Evolutionary conservation across 2,888 invertebrate species (phyloP).

Genomic region (Agrochola circellaris): DNA sequence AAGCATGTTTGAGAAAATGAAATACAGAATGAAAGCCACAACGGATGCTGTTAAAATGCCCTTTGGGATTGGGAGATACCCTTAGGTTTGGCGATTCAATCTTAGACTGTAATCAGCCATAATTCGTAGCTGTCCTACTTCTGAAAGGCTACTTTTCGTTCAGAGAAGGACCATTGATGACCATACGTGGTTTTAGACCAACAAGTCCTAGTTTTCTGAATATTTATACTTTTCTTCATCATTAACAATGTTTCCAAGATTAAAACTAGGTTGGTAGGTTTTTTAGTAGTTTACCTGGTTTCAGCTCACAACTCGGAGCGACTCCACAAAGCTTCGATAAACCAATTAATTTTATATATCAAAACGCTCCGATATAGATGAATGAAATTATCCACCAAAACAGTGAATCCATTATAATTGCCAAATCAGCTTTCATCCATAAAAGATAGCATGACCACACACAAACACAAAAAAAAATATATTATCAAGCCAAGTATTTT

Average conservation of each 20-base stretch:
- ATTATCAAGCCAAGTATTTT: conserved; percentile 11
- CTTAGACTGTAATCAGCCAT: background rate
- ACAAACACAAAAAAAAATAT: background rate
- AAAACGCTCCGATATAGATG: background rate
- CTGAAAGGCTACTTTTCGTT: background rate
- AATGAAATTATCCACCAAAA: background rate
- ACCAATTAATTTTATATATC: background rate
- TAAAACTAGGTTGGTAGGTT: background rate
- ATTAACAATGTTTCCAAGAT: background rate
- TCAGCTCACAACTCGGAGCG: background rate
- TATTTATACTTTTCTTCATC: background rate
- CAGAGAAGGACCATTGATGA: background rate
- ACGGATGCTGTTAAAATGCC: background rate
- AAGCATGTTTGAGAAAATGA: too few species aligned
- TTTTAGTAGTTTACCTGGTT: background rate
- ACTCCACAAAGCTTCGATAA: background rate
- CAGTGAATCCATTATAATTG: background rate
- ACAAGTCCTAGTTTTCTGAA: background rate
- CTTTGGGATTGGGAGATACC: background rate
- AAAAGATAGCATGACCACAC: conserved; percentile 31
- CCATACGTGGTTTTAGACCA: background rate
- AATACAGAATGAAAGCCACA: background rate
- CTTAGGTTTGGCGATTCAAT: background rate
- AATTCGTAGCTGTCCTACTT: background rate
- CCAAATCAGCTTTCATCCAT: conserved; percentile 18